These are phyloP conservation scores for Nothoprocta perdicaria DNA, from an alignment of 2,113 vertebrate genomes.

Conservation along the genomic window DNA sequence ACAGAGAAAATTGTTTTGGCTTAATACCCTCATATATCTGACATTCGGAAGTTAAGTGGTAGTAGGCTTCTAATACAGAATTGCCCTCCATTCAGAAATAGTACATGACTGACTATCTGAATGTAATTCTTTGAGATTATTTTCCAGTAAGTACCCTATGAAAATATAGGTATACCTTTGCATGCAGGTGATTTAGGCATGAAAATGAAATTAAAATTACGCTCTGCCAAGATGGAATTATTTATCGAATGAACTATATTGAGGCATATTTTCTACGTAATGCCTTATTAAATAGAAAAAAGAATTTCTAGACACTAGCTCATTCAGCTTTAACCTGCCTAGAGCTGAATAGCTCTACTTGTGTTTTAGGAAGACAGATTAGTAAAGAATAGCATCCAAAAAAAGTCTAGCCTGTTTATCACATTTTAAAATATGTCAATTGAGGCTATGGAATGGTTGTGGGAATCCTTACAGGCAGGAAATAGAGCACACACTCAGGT, in stretches of 20 bases:
- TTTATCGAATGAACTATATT: neutral
- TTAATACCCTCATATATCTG: neutral
- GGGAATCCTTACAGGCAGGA: neutral
- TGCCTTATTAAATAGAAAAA: neutral
- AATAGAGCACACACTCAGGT: neutral
- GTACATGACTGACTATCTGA: neutral
- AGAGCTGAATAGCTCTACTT: neutral
- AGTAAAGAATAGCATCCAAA: neutral
- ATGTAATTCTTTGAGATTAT: neutral
- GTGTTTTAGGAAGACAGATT: neutral
- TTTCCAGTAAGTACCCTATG: neutral
- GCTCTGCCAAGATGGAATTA: neutral
- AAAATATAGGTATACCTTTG: neutral
- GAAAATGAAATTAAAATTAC: neutral
- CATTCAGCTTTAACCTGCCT: neutral
- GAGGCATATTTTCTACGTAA: neutral
- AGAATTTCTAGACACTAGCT: neutral
- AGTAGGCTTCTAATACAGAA: neutral
- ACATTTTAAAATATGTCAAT: neutral
- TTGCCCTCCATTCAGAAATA: neutral
- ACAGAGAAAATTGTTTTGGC: neutral
- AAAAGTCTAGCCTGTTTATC: neutral
- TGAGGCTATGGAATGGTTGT: neutral
- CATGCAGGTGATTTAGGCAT: neutral
- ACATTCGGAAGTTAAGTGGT: neutral